Evolutionary conservation across 1,140 invertebrate genomes (phyloP), one percentile per base, ranked within the genome.

Genomic region (Battus philenor): DNA sequence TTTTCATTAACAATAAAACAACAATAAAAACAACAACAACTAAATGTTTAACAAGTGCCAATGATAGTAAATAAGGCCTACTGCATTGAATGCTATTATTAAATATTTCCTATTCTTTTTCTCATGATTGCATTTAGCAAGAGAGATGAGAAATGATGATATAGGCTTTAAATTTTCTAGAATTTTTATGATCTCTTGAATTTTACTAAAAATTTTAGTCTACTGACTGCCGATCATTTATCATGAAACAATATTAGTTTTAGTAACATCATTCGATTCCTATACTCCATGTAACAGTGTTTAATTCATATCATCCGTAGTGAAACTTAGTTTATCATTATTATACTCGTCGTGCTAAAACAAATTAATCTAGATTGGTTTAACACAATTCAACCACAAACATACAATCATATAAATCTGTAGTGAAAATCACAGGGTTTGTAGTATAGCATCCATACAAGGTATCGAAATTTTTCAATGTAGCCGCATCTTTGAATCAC

Each of bases 1-100:
- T 86, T 29, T 75, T 78, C 41, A 83, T 86, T 27, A 83, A 86
- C 68, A 86, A 86, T 50, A 86, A 81, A 67, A 54, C 77, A 51
- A 71, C 68, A 36, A 65, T 67, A 12, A 68, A 66, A 62, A 60
- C 71, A 24, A 44, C 66, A 48, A 59, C 57, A 12, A 67, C 50
- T 55, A 48, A 52, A 33, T 62, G 49, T 50, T 54, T 45, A 27
- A 44, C 44, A 30, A 52, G 39, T 58, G 49, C 39, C 41, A 64
- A 56, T 12, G 50, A 41, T 43, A 55, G 29, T 47, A 52, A 62
- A 44, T 24, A 47, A 56, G 39, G 47, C 49, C 47, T 61, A 50
- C 45, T 12, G 10, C 44, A 27, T 47, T 41, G n/a, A 34, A 43
- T 1, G 18, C 17, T 30, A 45, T 54, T 53, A 34, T 46, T 18